Base-by-base conservation (phyloP, 2,888 invertebrate species). In the Xestia xanthographa region DNA sequence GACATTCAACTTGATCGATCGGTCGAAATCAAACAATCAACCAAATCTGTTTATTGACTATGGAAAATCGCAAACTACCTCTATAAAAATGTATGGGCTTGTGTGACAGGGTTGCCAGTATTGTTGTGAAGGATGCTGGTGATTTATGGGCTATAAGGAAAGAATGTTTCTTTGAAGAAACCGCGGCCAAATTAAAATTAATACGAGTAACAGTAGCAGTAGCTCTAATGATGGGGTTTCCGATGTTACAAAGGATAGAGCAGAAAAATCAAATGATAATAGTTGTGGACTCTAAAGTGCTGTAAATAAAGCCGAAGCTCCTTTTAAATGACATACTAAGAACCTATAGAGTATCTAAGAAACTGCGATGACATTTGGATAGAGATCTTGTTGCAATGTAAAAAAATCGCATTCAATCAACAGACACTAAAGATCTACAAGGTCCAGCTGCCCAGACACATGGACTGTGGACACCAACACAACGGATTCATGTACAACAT, bases 11-110 rank as follows among this genome's bases (percentile, higher is more conserved):
- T 86, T 84, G 84, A 87, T 82, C 84, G 86, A 86, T 84, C 86
- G 87, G 86, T 78, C 81, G 85, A 80, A 90, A 88, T 88, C 87
- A 86, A 88, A 90, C 86, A 83, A 84, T 86, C 84, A 88, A 85
- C 67, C 67, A 87, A 90, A 91, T 87, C 87, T 86, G 85, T 90
- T 92, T 90, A 93, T 89, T 82, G 88, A 85, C 92, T 92, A 90
- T 92, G 90, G 75, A 89, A 89, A 93, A 93, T 93, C 77, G 92
- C 90, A 92, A 93, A 93, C 88, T 82, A 90, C 88, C 73, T 82
- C 84, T 72, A 89, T 91, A 91, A 91, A 89, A 84, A 81, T 85
- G 76, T 84, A 84, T 81, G 82, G 71, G 80, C 69, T 82, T 67
- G 68, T 73, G 82, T 84, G 73, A 81, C 80, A 88, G 88, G 88